Evolutionary conservation across 2,888 invertebrate genomes (phyloP), one percentile per base, ranked within the genome.

Genomic region (Oscheius sp.): DNA sequence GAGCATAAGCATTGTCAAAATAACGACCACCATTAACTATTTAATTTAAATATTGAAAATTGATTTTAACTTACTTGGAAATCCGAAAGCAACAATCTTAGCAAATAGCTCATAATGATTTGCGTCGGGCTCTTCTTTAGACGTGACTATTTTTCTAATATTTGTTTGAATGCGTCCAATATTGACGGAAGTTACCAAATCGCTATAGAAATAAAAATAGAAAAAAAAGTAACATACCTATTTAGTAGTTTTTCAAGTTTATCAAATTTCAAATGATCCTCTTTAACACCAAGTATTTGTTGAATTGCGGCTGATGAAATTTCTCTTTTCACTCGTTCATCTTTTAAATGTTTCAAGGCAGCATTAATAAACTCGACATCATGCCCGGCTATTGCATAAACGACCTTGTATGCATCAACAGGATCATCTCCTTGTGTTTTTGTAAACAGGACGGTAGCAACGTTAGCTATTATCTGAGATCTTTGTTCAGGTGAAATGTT

Each of bases 221-320:
- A 2, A 17, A 4, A 2, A 22, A 45, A 38, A 8, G n/a, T 24
- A 30, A 22, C 64, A 8, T 24, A 41, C 66, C 66, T 66, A 12
- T 36, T 38, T 3, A 66, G 9, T 14, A 66, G 26, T 26, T 66
- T 51, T 12, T 56, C 45, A 14, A 66, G 28, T 12, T 66, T 66
- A 9, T 66, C 66, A 5, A 26, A 26, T 12, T 28, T 44, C 45
- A 66, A 24, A 20, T 54, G 38, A 28, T 66, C 66, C 1, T 41
- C 45, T 12, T 32, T 54, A 4, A 14, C 20, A 4, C 8, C 17
- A 9, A 66, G 22, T 20, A 56, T 32, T 45, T 54, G 54, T 24
- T 54, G 41, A 12, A 66, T 36, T 4, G 33, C 24, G 28, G 56
- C 54, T 1, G 66, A 56, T 17, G 41, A 44, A 4, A 38, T 36